Percentiles rank a stretch among this genome's conserved stretches.
Evolutionary conservation across 2,113 vertebrate genomes (phyloP).

Genomic region (Geococcyx californianus): DNA sequence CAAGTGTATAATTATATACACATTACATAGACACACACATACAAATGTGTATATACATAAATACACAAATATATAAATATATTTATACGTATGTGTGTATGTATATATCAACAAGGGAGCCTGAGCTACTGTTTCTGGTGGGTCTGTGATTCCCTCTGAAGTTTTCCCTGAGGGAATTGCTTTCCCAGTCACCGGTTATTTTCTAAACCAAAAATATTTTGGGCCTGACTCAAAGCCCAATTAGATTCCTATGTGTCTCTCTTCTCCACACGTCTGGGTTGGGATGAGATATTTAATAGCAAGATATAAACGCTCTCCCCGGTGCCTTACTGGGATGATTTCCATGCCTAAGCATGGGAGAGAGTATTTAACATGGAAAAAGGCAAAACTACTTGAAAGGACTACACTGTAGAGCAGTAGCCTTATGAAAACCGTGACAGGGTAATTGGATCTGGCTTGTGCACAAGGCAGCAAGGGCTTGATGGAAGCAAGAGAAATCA

Average conservation of each 20-base stretch:
- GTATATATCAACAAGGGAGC: not conserved
- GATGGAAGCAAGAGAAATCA: conserved; percentile 39
- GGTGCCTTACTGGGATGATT: not conserved
- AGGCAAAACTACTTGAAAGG: conserved; percentile 4
- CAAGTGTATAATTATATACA: not conserved
- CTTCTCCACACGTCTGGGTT: not conserved
- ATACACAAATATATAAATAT: not conserved
- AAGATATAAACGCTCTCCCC: not conserved
- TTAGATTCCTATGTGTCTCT: not conserved
- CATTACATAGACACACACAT: not conserved
- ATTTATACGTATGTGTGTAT: not conserved
- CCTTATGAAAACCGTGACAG: not conserved
- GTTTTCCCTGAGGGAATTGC: not conserved
- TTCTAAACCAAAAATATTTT: not conserved
- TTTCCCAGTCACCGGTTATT: not conserved
- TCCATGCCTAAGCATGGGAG: not conserved
- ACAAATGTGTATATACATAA: not conserved
- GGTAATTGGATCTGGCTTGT: conserved; percentile 48
- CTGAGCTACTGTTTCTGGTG: not conserved
- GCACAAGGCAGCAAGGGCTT: conserved; percentile 12
- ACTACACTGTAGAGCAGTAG: not conserved
- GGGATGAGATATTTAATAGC: not conserved
- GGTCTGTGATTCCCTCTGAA: not conserved
- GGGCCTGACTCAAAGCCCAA: not conserved
- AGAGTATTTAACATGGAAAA: not conserved